A percentile compares a stretch with the other conserved stretches of the same genome.
Evolutionary conservation across 2,888 invertebrate genomes (phyloP).

Genomic region (Epistrophe grossulariae): DNA sequence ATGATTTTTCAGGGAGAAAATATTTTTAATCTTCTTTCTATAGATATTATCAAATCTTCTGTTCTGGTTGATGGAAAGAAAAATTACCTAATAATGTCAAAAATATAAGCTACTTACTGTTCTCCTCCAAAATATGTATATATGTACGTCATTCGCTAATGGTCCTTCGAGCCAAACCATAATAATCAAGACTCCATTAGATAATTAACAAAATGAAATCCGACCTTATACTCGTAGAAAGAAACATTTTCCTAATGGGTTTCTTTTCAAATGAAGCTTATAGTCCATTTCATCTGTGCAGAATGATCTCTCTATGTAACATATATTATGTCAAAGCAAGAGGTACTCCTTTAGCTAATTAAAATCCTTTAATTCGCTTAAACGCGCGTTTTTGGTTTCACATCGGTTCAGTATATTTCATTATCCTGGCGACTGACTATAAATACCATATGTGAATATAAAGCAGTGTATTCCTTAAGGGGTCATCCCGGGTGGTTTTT

Average conservation of each 20-base stretch:
- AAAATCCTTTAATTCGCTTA: constrained; percentile 74
- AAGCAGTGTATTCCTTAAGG: constrained; percentile 4
- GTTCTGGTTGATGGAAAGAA: background rate
- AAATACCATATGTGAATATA: constrained; percentile 32
- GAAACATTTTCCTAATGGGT: constrained; percentile 63
- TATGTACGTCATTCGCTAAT: background rate
- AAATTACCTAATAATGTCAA: background rate
- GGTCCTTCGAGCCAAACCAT: constrained; percentile 37
- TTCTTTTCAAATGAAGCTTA: constrained; percentile 32
- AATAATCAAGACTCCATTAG: constrained; percentile 61
- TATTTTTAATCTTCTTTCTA: no score
- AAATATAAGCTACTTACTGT: background rate
- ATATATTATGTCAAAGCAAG: background rate
- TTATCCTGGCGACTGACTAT: constrained; percentile 35
- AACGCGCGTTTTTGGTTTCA: constrained; percentile 63
- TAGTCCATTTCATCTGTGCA: constrained; percentile 27
- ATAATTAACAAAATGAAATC: constrained; percentile 49
- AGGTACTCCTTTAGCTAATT: constrained; percentile 54
- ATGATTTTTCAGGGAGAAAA: no score
- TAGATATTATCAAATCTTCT: no score
- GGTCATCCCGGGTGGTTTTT: background rate
- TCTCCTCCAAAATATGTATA: background rate
- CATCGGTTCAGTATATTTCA: constrained; percentile 33
- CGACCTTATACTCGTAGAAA: background rate
- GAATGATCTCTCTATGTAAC: background rate